Evolutionary conservation across 2,888 invertebrate genomes (phyloP).

Genomic region (Nomada fucata): DNA sequence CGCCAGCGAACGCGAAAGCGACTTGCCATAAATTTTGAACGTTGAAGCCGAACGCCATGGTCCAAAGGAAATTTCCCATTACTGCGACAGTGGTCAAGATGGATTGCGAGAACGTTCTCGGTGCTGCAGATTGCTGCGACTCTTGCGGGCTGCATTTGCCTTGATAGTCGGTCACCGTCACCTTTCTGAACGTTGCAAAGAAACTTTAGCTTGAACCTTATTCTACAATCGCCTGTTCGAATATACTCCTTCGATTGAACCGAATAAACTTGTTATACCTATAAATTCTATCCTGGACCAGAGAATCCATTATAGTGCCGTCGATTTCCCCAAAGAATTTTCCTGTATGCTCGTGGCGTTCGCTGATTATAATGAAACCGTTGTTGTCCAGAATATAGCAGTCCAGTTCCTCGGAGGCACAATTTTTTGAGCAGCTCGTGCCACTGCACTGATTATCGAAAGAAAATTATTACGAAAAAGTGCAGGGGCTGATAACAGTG

Average conservation of each 20-base stretch:
- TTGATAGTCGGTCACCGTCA: conserved; percentile 95
- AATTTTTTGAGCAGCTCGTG: conserved; percentile 91
- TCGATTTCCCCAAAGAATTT: conserved; percentile 97
- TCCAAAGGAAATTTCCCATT: conserved; percentile 77
- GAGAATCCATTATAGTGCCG: conserved; percentile 96
- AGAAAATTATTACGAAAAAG: neutral
- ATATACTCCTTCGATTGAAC: neutral
- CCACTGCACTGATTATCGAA: conserved; percentile 87
- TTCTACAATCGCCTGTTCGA: neutral
- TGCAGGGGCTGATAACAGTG: neutral
- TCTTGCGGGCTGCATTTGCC: conserved; percentile 89
- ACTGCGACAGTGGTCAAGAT: conserved; percentile 72
- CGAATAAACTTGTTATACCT: conserved; percentile 79
- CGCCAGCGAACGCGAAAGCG: conserved; percentile 74
- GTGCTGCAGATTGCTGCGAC: conserved; percentile 82
- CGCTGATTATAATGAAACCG: conserved; percentile 96
- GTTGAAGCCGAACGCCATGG: conserved; percentile 75
- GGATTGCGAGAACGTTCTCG: conserved; percentile 77
- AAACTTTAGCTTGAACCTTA: neutral
- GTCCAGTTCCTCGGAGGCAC: conserved; percentile 94
- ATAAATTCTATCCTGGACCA: conserved; percentile 95
- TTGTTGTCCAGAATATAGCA: conserved; percentile 98
- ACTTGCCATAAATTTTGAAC: conserved; percentile 80
- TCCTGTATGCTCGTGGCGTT: conserved; percentile 93
- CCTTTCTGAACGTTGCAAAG: conserved; percentile 85